These are phyloP conservation scores for Motacilla tschutschensis DNA, from an alignment of 2,113 vertebrate genomes.

Conservation along the genomic window DNA sequence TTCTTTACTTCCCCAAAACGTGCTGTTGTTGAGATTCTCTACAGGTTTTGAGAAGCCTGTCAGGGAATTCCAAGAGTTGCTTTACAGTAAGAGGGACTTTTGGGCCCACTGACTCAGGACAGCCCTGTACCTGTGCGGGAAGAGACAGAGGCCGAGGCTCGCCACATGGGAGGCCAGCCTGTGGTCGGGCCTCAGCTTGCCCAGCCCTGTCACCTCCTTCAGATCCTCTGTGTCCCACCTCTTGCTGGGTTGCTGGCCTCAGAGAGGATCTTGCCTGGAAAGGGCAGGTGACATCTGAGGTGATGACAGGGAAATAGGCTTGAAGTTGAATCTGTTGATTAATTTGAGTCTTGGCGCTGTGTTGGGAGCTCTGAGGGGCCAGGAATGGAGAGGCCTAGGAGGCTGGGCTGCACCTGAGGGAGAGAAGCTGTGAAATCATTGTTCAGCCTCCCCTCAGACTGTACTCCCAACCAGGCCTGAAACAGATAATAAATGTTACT, in stretches of 20 bases:
- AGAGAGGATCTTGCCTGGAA: neutral
- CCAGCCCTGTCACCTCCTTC: neutral
- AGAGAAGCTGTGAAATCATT: fast-evolving
- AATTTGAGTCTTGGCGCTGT: neutral
- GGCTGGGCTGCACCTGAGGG: neutral
- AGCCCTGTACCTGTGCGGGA: neutral
- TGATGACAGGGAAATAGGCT: neutral
- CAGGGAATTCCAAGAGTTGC: neutral
- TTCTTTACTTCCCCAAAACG: neutral
- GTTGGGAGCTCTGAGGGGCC: neutral
- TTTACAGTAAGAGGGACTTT: neutral
- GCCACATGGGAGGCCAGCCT: fast-evolving
- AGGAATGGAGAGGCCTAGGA: neutral
- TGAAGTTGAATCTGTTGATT: neutral
- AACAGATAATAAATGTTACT: neutral
- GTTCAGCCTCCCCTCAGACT: neutral
- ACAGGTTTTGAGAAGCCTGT: neutral
- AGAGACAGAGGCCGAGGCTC: neutral
- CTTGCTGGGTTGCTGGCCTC: neutral
- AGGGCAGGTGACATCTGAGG: neutral
- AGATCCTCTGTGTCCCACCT: fast-evolving
- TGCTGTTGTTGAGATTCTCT: neutral
- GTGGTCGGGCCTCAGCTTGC: neutral
- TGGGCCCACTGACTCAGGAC: neutral
- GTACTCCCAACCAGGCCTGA: neutral